Base-by-base conservation (phyloP, 2,113 vertebrate species). In the Pachyramphus minor region DNA sequence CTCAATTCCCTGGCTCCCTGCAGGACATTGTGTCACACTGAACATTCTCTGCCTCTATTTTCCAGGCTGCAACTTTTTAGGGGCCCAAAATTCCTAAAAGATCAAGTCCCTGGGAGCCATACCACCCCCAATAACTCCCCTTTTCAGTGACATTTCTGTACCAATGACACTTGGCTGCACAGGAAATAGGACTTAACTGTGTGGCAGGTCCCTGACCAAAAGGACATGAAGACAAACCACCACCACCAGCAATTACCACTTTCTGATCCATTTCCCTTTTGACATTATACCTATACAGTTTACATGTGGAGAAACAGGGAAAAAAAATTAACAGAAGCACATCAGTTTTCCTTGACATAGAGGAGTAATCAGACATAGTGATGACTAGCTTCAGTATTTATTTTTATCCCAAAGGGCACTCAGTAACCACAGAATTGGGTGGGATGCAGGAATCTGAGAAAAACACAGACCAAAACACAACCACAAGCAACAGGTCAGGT, bases 401-500 rank as follows among this genome's bases (percentile, higher is more conserved):
- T 60, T 92, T 88, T 91, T 77, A 89, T 74, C 64, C 77, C 64
- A 56, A 56, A 74, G 75, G 67, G n/a, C 19, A 23, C n/a, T 39
- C 37, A 12, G 47, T 45, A 75, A 72, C 67, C 66, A 91, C 77
- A 81, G 21, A 84, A 62, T 6, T 49, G 72, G 67, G 76, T 31
- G 37, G 66, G 47, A 90, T 42, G 77, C 68, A 89, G 87, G 77
- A 89, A 87, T 23, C 45, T 5, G 44, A 91, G 72, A 24, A 74
- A 89, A 93, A 71, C 41, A 84, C 18, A 66, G 77, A 66, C 39
- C 9, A 31, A 92, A 92, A 90, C 50, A 94, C 50, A 86, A 37
- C 22, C 58, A 53, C 30, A 50, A 50, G 62, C 67, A 86, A 84
- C 15, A 58, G 63, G 37, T 66, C 80, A 80, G 59, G 31, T 49